Evolutionary conservation across 2,888 invertebrate species (phyloP).

Genomic region (Nomada lathburiana): DNA sequence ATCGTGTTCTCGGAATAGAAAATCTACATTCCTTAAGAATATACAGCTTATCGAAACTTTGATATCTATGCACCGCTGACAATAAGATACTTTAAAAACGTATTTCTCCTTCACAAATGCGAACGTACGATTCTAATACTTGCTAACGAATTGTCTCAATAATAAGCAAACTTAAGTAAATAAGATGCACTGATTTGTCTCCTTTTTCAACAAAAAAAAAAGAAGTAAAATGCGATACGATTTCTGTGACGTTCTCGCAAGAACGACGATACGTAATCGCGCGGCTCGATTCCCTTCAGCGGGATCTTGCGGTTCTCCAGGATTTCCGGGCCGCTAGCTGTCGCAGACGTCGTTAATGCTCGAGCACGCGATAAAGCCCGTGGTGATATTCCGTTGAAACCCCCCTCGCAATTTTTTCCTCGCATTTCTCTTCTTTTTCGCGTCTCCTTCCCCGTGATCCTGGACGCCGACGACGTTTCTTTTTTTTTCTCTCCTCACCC

Average conservation of each 20-base stretch:
- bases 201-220: conserved; percentile 35
- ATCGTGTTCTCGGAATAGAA: neutral
- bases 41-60: neutral
- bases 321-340: conserved; percentile 53
- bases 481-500: neutral
- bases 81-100: neutral
- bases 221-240: conserved; percentile 9
- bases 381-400: conserved; percentile 48
- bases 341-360: conserved; percentile 60
- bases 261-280: conserved; percentile 52
- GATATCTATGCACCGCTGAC: neutral
- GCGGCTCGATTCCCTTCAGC: conserved; percentile 39
- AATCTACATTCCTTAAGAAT: neutral
- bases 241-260: neutral
- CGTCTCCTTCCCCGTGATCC: neutral
- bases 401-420: conserved; percentile 35
- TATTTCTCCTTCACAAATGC: neutral
- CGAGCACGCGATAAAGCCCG: conserved; percentile 58
- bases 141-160: neutral
- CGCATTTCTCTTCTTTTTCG: conserved; percentile 12
- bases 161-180: no score
- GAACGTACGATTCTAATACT: neutral
- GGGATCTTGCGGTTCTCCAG: conserved; percentile 48
- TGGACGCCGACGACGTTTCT: neutral
- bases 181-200: conserved; percentile 14